Conservation (phyloP, 2,888 invertebrate species). For the Zootermopsis nevadensis region DNA sequence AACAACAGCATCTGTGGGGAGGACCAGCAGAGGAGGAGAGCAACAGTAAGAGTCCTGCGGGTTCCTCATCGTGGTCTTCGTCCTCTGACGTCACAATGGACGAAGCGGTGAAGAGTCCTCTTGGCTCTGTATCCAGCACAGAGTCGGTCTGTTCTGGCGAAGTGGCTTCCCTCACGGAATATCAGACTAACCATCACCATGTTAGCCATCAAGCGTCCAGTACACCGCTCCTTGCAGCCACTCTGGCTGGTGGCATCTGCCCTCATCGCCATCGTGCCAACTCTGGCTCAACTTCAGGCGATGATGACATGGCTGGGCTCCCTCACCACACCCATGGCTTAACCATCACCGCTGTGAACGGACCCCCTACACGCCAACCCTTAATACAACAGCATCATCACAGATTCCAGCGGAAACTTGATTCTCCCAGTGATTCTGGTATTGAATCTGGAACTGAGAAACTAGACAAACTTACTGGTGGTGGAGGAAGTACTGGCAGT, state of each 20-base stretch:
- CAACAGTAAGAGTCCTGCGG: slow-evolving; percentile 65
- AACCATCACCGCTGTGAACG: slow-evolving; percentile 76
- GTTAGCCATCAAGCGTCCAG: slow-evolving; percentile 73
- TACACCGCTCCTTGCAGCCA: slow-evolving; percentile 79
- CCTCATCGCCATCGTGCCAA: slow-evolving; percentile 82
- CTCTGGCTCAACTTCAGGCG: slow-evolving; percentile 79
- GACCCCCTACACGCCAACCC: slow-evolving; percentile 54
- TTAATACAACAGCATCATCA: slow-evolving; percentile 55
- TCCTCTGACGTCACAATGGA: slow-evolving; percentile 77
- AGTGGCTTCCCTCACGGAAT: slow-evolving; percentile 70
- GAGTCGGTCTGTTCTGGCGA: slow-evolving; percentile 84
- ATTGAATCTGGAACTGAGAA: slow-evolving; percentile 94
- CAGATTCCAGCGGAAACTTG: slow-evolving; percentile 76
- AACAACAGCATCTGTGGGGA: slow-evolving; percentile 62
- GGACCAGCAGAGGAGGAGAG: slow-evolving; percentile 77
- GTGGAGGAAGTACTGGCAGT: slow-evolving; percentile 66
- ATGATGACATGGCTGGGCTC: slow-evolving; percentile 77
- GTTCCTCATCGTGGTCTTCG: slow-evolving; percentile 74
- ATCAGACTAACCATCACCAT: slow-evolving; percentile 59
- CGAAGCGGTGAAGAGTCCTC: slow-evolving; percentile 85
- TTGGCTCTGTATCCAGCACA: slow-evolving; percentile 89
- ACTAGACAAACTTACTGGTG: slow-evolving; percentile 76
- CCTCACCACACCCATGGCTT: slow-evolving; percentile 78
- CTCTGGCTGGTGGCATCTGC: slow-evolving; percentile 75
- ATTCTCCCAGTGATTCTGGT: slow-evolving; percentile 93